phyloP scores from a whole-genome alignment of 2,797 vertebrate species.

The Sebastes vulpes region DNA sequence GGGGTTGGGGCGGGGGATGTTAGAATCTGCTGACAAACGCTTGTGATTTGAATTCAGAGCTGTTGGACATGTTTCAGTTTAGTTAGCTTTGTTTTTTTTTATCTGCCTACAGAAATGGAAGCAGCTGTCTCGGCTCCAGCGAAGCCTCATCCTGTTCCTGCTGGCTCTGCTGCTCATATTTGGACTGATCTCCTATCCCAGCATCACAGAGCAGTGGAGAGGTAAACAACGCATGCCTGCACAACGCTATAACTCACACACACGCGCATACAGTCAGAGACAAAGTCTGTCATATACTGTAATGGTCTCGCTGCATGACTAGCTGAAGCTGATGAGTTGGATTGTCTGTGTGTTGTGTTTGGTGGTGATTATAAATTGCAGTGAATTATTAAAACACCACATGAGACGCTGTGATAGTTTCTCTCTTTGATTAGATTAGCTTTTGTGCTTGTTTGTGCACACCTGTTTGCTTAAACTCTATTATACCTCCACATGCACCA shows the following conservation, averaged over 20 bases:
- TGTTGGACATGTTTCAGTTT: not conserved
- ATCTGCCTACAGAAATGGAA: slow-evolving; percentile 92
- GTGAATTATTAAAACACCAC: not conserved
- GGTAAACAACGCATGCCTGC: slow-evolving; percentile 74
- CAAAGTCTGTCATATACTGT: not conserved
- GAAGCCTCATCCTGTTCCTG: slow-evolving; percentile 91
- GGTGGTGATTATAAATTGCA: not conserved
- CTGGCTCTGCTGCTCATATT: slow-evolving; percentile 88
- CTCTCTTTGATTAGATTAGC: not conserved
- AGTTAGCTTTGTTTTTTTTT: slow-evolving; percentile 12
- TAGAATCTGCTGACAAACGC: not conserved
- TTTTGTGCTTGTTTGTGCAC: not conserved
- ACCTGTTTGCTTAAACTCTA: not conserved
- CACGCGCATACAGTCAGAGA: not conserved
- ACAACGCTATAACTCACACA: not conserved
- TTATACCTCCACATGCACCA: not conserved
- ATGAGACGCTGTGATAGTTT: not conserved
- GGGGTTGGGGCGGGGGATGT: not conserved
- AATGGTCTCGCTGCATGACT: not conserved
- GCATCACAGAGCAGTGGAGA: slow-evolving; percentile 86
- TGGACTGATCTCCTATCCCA: slow-evolving; percentile 88
- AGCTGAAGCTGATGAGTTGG: slow-evolving; percentile 5
- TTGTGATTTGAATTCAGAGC: slow-evolving; percentile 8
- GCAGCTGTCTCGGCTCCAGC: slow-evolving; percentile 95
- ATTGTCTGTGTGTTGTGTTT: not conserved